Evolutionary conservation across 2,113 vertebrate species (phyloP).

Genomic region (Lycaon pictus): DNA sequence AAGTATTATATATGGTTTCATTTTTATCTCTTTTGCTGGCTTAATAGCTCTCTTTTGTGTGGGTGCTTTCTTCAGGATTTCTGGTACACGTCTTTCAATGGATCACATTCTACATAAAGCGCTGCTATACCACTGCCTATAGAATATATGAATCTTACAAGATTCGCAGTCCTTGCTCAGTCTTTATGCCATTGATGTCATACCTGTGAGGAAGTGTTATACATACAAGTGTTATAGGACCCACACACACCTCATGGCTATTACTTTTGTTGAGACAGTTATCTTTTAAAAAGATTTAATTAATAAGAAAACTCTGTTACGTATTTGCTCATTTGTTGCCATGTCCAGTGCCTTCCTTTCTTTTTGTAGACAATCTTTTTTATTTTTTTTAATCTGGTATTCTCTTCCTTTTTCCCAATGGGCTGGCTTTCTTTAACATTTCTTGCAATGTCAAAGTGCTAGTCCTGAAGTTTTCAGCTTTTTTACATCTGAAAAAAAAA

Average conservation of each 20-base stretch:
- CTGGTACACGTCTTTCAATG: not conserved
- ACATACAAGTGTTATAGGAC: not conserved
- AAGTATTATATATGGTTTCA: not conserved
- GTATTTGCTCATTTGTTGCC: not conserved
- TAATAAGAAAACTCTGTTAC: not conserved
- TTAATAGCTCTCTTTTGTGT: not conserved
- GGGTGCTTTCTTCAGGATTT: not conserved
- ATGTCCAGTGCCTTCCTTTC: not conserved
- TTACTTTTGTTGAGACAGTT: not conserved
- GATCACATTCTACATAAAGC: not conserved
- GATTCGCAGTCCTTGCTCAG: not conserved
- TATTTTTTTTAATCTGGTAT: not conserved
- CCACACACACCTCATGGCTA: not conserved
- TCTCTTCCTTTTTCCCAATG: not conserved
- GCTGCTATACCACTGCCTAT: not conserved
- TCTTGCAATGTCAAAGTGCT: not conserved
- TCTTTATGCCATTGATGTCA: not conserved
- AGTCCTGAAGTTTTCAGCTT: not conserved
- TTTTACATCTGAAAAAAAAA: not conserved
- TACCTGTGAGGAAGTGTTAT: too few relatives aligned
- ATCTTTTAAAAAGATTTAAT: not conserved
- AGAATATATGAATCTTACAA: not conserved
- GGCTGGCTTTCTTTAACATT: not conserved
- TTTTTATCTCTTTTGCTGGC: not conserved
- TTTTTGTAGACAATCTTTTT: not conserved